Base-by-base conservation (phyloP, 2,797 vertebrate species). In the Hirundo rustica region DNA sequence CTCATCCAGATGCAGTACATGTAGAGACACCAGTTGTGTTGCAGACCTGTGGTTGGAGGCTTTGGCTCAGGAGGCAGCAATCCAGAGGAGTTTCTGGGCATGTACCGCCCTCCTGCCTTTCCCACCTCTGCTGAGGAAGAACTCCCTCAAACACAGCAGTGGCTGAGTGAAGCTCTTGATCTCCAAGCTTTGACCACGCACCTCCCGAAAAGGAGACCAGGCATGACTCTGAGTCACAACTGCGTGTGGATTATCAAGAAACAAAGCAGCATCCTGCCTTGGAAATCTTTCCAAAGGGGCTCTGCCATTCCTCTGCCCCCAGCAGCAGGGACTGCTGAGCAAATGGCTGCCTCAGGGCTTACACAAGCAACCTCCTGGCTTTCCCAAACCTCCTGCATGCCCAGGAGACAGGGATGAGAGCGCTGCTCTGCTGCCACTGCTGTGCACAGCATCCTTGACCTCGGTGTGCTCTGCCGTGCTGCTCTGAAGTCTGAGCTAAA, bases 361-460 rank as follows among this genome's bases (percentile, higher is more conserved):
- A 25, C 12, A 53, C 17, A 26, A 47, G 60, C 12, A 16, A 6
- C 44, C 34, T 88, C 58, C 27, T 54, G 34, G 18, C 30, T 77
- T 30, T 70, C 14, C 29, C 40, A 18, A 7, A 21, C 5, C 40
- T 54, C 60, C 65, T 42, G n/a, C 1, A 0, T 75, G 61, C 32
- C 30, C 26, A 16, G 40, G 40, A 70, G 21, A 8, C 20, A 54
- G 55, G 30, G 34, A 58, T 42, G 48, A 53, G 44, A 53, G 40
- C 2, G 0, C 23, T 71, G 80, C 36, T 27, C 14, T 42, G 30
- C 36, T 82, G 64, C 22, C 32, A 6, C 32, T 62, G 73, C 83
- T 62, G 25, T 10, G 9, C 0, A 0, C 48, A 21, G 58, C 78
- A 79, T 58, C 71, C 40, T 58, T 2, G 4, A 3, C 51, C 51